Evolutionary conservation across 2,797 vertebrate species (phyloP), one percentile per base, ranked within the genome.

Genomic region (Hylomyscus alleni): DNA sequence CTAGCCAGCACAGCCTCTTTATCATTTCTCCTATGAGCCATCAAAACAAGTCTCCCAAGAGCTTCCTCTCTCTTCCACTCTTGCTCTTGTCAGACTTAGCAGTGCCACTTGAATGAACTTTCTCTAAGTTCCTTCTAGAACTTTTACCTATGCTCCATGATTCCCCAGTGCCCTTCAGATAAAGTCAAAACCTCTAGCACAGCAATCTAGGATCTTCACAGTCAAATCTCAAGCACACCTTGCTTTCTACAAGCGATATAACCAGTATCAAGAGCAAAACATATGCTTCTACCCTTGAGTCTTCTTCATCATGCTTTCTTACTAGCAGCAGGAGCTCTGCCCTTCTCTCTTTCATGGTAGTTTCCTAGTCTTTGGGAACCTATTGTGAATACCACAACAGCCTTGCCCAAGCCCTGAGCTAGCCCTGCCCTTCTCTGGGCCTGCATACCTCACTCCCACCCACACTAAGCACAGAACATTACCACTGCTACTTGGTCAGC

Each of bases 181-280:
- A 92, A 94, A 80, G 6, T 76, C 69, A 85, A 67, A 67, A 26
- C 52, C 86, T 47, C 89, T 84, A 80, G 34, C 31, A 76, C 47
- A 58, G 47, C 13, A 90, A 76, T 58, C 54, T 87, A 96, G 65
- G 47, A 26, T 80, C 60, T 81, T 94, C 37, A 81, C 50, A 93
- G 81, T 82, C 89, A 90, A 87, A 31, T 81, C 80, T 89, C 91
- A 78, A 86, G 75, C 13, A 93, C 13, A 12, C n/a, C 2, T 88
- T 31, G 67, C 58, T 90, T 94, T 77, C 17, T 69, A 88, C 54
- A 75, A 44, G 19, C 56, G 69, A 81, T 26, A 50, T 22, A 73
- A 15, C 0, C 37, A 1, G 22, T n/a, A 50, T 54, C 40, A 82
- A 87, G 69, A 29, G 44, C 31, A 78, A n/a, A 34, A 3, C 69